phyloP scores from a whole-genome alignment of 2,888 invertebrate genomes.

The Scelioninae gen. 1 region DNA sequence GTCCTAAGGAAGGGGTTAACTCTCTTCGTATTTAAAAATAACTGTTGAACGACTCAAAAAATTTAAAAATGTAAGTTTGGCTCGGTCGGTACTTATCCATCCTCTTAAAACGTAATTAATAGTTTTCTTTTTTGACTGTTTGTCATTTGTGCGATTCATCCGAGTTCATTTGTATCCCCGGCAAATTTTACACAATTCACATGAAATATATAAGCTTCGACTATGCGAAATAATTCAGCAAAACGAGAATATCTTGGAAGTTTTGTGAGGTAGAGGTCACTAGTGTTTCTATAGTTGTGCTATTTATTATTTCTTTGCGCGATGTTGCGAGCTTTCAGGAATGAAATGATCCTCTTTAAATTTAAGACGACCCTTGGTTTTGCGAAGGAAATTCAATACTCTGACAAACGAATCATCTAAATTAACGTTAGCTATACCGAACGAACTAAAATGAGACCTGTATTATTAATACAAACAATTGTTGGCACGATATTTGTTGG shows the following conservation, averaged over 20 bases:
- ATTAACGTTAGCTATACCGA: constrained; percentile 2
- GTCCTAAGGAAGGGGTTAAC: too few relatives aligned
- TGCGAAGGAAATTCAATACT: constrained; percentile 45
- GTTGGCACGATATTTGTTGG: constrained; percentile 15
- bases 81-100: too few relatives aligned
- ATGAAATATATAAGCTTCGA: constrained; percentile 11
- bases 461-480: constrained; percentile 47
- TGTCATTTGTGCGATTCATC: constrained; percentile 11
- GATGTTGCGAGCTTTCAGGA: not conserved
- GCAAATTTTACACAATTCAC: not conserved
- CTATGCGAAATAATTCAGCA: constrained; percentile 12
- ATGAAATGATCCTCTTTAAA: constrained; percentile 52
- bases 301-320: constrained; percentile 16
- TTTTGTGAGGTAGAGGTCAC: not conserved
- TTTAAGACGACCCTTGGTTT: constrained; percentile 40
- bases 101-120: not conserved
- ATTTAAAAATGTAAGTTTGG: too few relatives aligned
- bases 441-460: constrained; percentile 23
- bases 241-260: constrained; percentile 12
- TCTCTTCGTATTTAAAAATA: too few relatives aligned
- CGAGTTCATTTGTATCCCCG: constrained; percentile 3
- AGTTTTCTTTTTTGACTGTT: not conserved
- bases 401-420: constrained; percentile 30
- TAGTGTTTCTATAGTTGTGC: not conserved
- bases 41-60: too few relatives aligned